phyloP scores from a whole-genome alignment of 1,140 invertebrate genomes.

The Ruditapes philippinarum region DNA sequence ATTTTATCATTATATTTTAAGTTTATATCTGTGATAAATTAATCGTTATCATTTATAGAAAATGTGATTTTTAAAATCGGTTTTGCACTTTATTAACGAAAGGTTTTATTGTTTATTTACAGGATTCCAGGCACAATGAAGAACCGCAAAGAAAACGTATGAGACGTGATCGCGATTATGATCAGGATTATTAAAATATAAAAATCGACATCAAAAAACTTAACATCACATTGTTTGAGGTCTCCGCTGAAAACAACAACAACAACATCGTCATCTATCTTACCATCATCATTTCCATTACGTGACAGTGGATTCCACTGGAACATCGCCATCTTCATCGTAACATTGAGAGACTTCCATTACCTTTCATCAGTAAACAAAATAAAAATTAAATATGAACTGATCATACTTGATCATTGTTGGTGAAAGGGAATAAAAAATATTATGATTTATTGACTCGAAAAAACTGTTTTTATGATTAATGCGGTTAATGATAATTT shows the following conservation, averaged over 20 bases:
- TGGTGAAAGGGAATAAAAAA: conserved; percentile 7
- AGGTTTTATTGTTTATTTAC: conserved; percentile 42
- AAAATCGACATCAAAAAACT: conserved; percentile 10
- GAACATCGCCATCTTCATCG: neutral
- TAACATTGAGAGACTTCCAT: neutral
- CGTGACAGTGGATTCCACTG: neutral
- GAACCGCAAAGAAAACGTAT: conserved; percentile 54
- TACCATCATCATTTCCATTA: neutral
- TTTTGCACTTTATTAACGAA: too few relatives aligned
- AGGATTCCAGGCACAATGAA: conserved; percentile 61
- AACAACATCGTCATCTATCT: neutral
- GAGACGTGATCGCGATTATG: conserved; percentile 19
- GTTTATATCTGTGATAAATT: too few relatives aligned
- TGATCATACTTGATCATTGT: neutral
- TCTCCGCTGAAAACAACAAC: neutral
- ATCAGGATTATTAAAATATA: conserved; percentile 15
- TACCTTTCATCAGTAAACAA: neutral
- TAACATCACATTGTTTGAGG: neutral
- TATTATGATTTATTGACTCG: neutral
- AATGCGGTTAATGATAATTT: conserved; percentile 3
- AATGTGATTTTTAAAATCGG: too few relatives aligned
- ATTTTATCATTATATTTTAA: too few relatives aligned
- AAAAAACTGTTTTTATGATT: neutral
- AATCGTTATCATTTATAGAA: too few relatives aligned
- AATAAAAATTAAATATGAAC: too few relatives aligned